Base-by-base conservation (phyloP, 2,113 vertebrate species). In the Sylvietta virens region DNA sequence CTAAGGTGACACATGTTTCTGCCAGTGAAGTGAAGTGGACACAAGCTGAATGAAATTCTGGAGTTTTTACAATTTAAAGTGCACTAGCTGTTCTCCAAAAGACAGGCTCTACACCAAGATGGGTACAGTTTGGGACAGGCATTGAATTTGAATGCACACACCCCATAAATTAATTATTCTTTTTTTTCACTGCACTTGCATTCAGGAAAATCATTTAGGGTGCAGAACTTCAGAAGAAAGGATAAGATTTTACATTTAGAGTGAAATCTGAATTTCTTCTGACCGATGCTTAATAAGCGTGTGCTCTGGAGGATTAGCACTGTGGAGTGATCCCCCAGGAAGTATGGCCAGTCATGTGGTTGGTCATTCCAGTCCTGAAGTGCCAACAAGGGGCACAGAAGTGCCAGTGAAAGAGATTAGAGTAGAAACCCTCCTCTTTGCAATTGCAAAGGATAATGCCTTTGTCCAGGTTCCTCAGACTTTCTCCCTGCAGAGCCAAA, bases 281-380 rank as follows among this genome's bases (percentile, higher is more conserved):
- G 48, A 24, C 47, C 24, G 37, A 3, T 40, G 54, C 44, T 73
- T 91, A 88, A 71, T 20, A 62, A 91, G 61, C 30, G 5, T 71
- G 82, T 81, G 67, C 42, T 76, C 45, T 69, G 72, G 31, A 42
- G 70, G 91, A 96, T 97, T 97, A 97, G 78, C 37, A 14, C 42
- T 22, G 37, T 5, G 3, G 61, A 93, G 92, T 4, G 31, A 91
- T 87, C 85, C 64, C 78, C 35, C 39, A 53, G 73, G 95, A 82
- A 81, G 51, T 44, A 44, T 48, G 73, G 93, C 80, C 6, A 7
- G 81, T 97, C 97, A 96, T 92, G 95, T 48, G 96, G 72, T 74
- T 94, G 84, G 66, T 61, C 58, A 73, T 81, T 91, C 81, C 0
- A 0, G 69, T 73, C 51, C 21, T 39, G 16, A 84, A 42, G 28